Percentiles rank a stretch among this genome's conserved stretches.
Conservation (phyloP, 2,113 vertebrate species). For the Pluvianellus socialis region DNA sequence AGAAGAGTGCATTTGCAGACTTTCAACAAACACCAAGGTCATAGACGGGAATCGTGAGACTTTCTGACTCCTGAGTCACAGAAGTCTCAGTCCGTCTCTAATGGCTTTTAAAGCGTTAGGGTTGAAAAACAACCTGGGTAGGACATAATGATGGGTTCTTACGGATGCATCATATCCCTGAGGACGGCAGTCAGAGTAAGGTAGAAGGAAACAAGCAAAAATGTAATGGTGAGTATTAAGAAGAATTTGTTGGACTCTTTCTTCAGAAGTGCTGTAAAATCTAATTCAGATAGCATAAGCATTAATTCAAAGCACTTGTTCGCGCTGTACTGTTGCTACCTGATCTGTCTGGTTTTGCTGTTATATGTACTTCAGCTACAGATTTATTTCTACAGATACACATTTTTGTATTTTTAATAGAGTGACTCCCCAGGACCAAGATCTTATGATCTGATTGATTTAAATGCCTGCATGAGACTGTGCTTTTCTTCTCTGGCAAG, state of each 20-base stretch:
- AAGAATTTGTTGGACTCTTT: neutral
- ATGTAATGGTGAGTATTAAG: neutral
- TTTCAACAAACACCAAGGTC: neutral
- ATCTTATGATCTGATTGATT: slow-evolving; percentile 38
- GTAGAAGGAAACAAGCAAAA: neutral
- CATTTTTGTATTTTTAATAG: neutral
- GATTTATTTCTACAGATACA: slow-evolving; percentile 8
- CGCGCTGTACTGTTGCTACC: neutral
- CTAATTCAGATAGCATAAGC: neutral
- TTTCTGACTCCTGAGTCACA: neutral
- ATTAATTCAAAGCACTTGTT: neutral
- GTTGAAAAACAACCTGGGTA: neutral
- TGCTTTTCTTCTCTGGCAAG: slow-evolving; percentile 20
- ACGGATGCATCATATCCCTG: neutral
- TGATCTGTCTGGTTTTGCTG: neutral
- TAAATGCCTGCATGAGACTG: neutral
- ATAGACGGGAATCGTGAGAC: neutral
- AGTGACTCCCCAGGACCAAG: neutral
- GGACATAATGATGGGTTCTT: neutral
- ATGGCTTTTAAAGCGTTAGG: neutral
- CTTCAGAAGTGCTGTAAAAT: neutral
- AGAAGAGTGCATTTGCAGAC: neutral
- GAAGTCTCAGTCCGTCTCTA: neutral
- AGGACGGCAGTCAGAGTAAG: neutral
- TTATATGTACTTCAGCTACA: neutral